phyloP scores from a whole-genome alignment of 2,113 vertebrate genomes.

The Poecilia latipinna region DNA sequence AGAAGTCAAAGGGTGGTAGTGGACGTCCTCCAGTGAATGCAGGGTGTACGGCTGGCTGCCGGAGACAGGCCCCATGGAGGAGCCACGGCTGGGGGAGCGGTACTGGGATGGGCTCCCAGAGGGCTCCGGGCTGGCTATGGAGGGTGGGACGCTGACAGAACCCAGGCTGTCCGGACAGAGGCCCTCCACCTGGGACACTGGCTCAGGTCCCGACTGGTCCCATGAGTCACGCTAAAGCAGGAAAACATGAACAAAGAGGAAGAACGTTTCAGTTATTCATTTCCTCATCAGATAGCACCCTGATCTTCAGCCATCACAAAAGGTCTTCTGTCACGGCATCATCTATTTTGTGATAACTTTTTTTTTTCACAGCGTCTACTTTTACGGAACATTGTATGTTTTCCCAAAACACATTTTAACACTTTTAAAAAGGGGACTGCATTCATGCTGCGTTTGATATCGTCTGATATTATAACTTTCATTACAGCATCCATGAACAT shows the following conservation, averaged over 20 bases:
- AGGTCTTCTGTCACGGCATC: background rate
- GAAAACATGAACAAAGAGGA: constrained; percentile 32
- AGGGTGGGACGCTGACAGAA: constrained; percentile 65
- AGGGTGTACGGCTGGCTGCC: constrained; percentile 84
- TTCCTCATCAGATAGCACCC: constrained; percentile 10
- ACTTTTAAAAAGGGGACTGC: background rate
- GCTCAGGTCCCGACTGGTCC: constrained; percentile 84
- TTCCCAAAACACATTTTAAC: background rate
- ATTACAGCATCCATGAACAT: background rate
- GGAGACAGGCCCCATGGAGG: constrained; percentile 63
- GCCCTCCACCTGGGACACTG: constrained; percentile 78
- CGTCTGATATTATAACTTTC: background rate
- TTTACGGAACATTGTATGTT: background rate
- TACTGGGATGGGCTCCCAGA: constrained; percentile 75
- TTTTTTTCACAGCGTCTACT: background rate
- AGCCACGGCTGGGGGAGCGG: constrained; percentile 78
- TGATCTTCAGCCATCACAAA: background rate
- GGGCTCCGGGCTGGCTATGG: constrained; percentile 81
- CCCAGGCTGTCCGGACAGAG: constrained; percentile 80
- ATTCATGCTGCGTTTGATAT: background rate
- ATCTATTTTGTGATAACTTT: background rate
- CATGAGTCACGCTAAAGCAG: constrained; percentile 87
- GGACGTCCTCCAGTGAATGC: constrained; percentile 87
- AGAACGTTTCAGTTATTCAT: constrained; percentile 12
- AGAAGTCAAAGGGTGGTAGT: constrained; percentile 76